Conservation (phyloP, 2,888 invertebrate species). For the Rhimphoctona megacephalus region DNA sequence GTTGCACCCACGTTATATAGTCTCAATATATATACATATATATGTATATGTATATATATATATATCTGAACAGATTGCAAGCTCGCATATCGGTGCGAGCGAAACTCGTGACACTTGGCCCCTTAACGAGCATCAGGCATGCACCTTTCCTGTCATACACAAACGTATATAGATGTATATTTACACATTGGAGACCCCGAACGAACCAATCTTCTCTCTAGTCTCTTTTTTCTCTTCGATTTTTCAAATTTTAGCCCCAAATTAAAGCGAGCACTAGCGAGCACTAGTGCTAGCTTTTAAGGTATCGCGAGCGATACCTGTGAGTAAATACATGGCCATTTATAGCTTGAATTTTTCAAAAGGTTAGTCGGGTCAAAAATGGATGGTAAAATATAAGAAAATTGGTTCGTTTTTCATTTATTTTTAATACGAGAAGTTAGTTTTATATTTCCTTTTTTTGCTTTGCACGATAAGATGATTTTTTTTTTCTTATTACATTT, state of each 20-base stretch:
- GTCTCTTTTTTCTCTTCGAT: constrained; percentile 44
- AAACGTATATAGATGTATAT: constrained; percentile 32
- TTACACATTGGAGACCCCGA: constrained; percentile 24
- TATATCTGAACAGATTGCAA: constrained; percentile 10
- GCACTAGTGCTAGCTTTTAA: not conserved
- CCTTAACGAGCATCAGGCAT: constrained; percentile 67
- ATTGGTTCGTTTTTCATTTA: constrained; percentile 27
- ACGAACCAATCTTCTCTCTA: constrained; percentile 64
- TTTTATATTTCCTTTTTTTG: constrained; percentile 30
- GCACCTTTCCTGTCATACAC: constrained; percentile 53
- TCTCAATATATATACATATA: not conserved
- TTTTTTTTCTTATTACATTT: constrained; percentile 12
- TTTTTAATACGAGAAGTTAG: constrained; percentile 6
- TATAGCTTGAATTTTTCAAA: constrained; percentile 1
- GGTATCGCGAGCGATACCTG: too few relatives aligned
- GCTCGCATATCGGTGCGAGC: constrained; percentile 55
- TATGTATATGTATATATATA: not conserved
- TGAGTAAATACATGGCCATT: not conserved
- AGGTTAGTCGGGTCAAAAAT: not conserved
- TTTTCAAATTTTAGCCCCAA: constrained; percentile 31
- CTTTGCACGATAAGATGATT: not conserved
- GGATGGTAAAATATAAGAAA: constrained; percentile 6
- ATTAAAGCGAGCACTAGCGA: constrained; percentile 19
- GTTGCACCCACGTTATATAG: constrained; percentile 35
- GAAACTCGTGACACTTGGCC: constrained; percentile 66